Evolutionary conservation across 2,113 vertebrate genomes (phyloP).

Genomic region (Mustela nigripes): DNA sequence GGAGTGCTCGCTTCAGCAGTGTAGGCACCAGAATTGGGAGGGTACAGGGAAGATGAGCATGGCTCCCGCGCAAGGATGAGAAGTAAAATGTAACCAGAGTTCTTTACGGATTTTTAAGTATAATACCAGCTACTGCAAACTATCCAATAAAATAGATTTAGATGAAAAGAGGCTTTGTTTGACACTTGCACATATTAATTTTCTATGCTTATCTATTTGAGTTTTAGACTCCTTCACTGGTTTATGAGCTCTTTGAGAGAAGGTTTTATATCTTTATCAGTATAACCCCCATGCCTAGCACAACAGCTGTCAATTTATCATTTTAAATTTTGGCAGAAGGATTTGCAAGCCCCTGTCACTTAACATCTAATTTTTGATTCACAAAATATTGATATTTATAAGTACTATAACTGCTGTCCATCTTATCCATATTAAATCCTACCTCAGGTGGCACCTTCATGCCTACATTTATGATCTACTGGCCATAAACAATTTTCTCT

Average conservation of each 20-base stretch:
- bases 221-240: not conserved
- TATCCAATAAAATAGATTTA: not conserved
- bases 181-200: not conserved
- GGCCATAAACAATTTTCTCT: not conserved
- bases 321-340: not conserved
- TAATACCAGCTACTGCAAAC: not conserved
- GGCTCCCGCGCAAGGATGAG: not conserved
- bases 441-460: not conserved
- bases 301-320: not conserved
- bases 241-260: not conserved
- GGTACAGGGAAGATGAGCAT: not conserved
- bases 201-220: not conserved
- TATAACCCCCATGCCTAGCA: not conserved
- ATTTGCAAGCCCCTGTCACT: not conserved
- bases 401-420: not conserved
- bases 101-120: not conserved
- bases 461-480: not conserved
- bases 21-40: not conserved
- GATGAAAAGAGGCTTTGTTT: not conserved
- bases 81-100: not conserved
- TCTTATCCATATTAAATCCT: not conserved
- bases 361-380: not conserved
- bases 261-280: not conserved
- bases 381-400: not conserved
- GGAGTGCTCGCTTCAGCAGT: not conserved